These are phyloP conservation scores for Montifringilla adamsi DNA, from an alignment of 2,113 vertebrate genomes.

Conservation along the genomic window DNA sequence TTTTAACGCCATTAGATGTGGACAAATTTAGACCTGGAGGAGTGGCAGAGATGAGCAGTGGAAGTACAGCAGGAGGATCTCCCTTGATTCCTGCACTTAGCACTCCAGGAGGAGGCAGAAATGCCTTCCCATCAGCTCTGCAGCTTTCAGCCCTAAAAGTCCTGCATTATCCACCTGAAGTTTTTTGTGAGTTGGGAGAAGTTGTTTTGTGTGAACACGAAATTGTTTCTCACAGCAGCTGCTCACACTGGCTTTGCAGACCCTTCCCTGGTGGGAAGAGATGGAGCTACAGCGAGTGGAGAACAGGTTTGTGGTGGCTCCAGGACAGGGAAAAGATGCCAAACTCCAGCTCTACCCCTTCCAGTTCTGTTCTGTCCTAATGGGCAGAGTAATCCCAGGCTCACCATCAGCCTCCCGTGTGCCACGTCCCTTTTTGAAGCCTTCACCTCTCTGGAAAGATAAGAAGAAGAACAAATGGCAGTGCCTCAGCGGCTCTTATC, in stretches of 20 bases:
- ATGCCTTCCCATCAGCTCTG: not conserved
- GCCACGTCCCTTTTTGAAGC: not conserved
- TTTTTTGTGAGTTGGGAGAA: not conserved
- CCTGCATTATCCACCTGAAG: not conserved
- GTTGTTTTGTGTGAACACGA: rapidly evolving
- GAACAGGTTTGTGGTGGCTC: not conserved
- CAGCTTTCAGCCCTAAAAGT: not conserved
- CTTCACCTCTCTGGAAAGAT: not conserved
- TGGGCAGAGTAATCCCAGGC: not conserved
- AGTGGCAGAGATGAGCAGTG: not conserved
- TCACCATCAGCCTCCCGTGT: not conserved
- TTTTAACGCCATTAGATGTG: rapidly evolving
- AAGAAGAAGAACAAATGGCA: not conserved
- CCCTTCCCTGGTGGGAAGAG: not conserved
- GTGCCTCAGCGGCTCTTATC: not conserved
- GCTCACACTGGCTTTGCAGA: not conserved
- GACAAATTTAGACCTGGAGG: not conserved
- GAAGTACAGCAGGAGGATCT: not conserved
- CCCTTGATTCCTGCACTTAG: not conserved
- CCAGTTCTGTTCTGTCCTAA: not conserved
- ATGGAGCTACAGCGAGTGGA: not conserved
- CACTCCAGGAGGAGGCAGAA: not conserved
- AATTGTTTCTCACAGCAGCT: not conserved
- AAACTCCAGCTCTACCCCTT: not conserved
- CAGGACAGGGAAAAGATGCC: not conserved